Conservation (phyloP, 1,140 invertebrate species). For the Magallana angulata region DNA sequence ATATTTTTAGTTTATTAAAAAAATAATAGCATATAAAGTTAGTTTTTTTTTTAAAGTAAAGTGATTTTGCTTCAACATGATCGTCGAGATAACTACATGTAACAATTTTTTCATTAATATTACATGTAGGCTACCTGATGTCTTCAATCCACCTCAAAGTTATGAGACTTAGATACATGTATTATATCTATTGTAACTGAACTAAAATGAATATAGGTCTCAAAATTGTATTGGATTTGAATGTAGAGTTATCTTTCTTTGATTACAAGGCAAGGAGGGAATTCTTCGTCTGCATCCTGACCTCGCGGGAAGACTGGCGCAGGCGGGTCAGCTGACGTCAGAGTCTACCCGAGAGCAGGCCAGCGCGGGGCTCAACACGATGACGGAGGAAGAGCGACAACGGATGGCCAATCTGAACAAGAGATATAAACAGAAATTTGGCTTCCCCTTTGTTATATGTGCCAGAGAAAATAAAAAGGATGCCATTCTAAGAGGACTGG, state of each 20-base stretch:
- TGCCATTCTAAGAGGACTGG: constrained; percentile 83
- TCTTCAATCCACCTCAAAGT: too few relatives aligned
- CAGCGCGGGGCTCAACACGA: constrained; percentile 81
- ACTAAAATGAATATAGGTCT: too few relatives aligned
- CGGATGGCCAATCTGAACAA: constrained; percentile 81
- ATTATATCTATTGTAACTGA: too few relatives aligned
- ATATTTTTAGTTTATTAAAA: too few relatives aligned
- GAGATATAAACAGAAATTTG: constrained; percentile 84
- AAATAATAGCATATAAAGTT: too few relatives aligned
- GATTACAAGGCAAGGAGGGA: constrained; percentile 58
- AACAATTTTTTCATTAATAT: too few relatives aligned
- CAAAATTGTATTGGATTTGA: not conserved
- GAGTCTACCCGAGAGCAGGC: constrained; percentile 84
- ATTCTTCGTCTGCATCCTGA: constrained; percentile 81
- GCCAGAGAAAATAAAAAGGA: constrained; percentile 84
- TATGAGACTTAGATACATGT: too few relatives aligned
- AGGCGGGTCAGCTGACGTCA: constrained; percentile 81
- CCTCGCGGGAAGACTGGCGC: constrained; percentile 82
- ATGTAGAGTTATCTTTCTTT: not conserved
- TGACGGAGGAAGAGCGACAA: constrained; percentile 81
- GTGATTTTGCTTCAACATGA: too few relatives aligned
- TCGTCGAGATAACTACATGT: too few relatives aligned
- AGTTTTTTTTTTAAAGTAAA: not conserved
- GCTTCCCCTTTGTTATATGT: constrained; percentile 87
- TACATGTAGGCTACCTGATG: too few relatives aligned